Base-by-base conservation (phyloP, 23 tunicate genomes). In the Aplidium turbinatum region DNA sequence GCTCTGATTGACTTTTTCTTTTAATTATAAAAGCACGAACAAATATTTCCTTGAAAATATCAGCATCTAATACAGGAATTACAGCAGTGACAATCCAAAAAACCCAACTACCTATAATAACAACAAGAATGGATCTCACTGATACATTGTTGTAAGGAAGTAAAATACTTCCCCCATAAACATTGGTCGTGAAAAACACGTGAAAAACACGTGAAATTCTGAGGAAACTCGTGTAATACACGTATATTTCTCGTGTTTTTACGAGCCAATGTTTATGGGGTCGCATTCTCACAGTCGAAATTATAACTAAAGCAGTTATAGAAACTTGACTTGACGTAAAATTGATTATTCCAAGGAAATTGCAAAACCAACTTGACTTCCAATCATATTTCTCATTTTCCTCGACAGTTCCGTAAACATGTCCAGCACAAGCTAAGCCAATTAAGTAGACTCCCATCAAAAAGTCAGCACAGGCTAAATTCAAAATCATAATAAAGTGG, bases 241-340 rank as follows among this genome's bases (percentile, higher is more conserved):
- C n/a, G n/a, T n/a, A n/a, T n/a, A n/a, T n/a, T n/a, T n/a, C n/a
- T n/a, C n/a, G n/a, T n/a, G n/a, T n/a, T n/a, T n/a, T n/a, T n/a
- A n/a, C n/a, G n/a, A n/a, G n/a, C n/a, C n/a, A n/a, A n/a, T n/a
- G n/a, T n/a, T n/a, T n/a, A n/a, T n/a, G n/a, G n/a, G n/a, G n/a
- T n/a, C n/a, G 38, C 24, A 65, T 27, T 38, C 72, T n/a, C 24
- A 65, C 9, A 3, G 27, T 50, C 4, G 72, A 18, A 36, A 65
- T 65, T 9, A 50, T 5, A 4, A 65, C 50, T 16, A 70, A 22
- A 70, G 76, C 58, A 4, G 58, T 47, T 9, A 70, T 58, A 24
- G 76, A 70, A 9, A 13, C 58, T 47, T 70, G 76, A 27, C 76
- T 47, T 22, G 76, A 70, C 9, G 47, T 11, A 27, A 70, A 70